Percentiles rank a stretch among this genome's conserved stretches.
Evolutionary conservation across 2,797 vertebrate species (phyloP).

Genomic region (Pseudochirops cupreus): DNA sequence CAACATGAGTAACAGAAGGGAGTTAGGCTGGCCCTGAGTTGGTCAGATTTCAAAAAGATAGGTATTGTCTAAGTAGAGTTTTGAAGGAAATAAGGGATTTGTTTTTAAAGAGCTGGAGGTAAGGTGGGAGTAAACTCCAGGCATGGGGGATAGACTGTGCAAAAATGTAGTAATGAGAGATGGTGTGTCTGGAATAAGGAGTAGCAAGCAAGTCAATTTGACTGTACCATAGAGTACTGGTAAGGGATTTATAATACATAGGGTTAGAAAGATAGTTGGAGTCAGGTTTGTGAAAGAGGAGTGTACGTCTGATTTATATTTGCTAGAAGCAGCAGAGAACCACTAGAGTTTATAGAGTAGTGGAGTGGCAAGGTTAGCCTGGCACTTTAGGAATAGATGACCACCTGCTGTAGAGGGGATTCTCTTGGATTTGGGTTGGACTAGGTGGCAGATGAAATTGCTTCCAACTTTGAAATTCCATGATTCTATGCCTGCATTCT

Average conservation of each 20-base stretch:
- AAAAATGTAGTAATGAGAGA: neutral
- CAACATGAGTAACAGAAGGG: neutral
- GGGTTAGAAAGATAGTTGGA: neutral
- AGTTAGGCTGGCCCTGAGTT: neutral
- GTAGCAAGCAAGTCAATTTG: neutral
- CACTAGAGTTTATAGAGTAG: neutral
- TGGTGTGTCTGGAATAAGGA: neutral
- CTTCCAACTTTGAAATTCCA: neutral
- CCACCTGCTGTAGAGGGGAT: neutral
- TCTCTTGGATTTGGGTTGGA: neutral
- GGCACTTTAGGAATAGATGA: neutral
- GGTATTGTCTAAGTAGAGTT: neutral
- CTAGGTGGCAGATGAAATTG: neutral
- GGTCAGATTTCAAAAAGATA: neutral
- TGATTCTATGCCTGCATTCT: neutral
- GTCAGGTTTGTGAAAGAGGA: neutral
- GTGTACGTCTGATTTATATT: neutral
- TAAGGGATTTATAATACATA: neutral
- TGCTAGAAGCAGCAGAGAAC: neutral
- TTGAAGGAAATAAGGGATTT: neutral
- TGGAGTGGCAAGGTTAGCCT: neutral
- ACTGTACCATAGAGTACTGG: neutral
- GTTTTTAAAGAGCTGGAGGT: neutral
- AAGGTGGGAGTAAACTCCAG: neutral
- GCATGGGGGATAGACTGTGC: neutral